Base-by-base conservation (phyloP, 2,888 invertebrate genomes). In the Melinaea menophilus region DNA sequence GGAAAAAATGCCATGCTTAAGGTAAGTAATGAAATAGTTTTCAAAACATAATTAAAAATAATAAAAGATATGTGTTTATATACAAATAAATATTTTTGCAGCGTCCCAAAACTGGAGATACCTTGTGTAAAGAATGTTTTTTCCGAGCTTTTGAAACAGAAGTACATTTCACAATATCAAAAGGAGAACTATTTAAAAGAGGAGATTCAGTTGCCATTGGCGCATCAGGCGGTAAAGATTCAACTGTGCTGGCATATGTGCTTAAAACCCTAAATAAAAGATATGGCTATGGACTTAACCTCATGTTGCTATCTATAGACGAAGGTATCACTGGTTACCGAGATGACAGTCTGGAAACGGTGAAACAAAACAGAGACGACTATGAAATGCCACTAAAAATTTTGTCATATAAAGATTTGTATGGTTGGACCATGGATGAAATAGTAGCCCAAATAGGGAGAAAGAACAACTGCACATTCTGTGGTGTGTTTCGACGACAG, bases 361-460 rank as follows among this genome's bases (percentile, higher is more conserved):
- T 99, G 0, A 97, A 98, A 81, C 94, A 95, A 79, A 99, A 99
- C 81, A 93, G 96, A 63, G 95, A 96, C 74, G 98, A 99, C 82
- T 99, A 99, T 90, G 93, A 94, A 74, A 95, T 99, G 90, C 95
- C 98, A 1, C 88, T 99, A 51, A 98, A 97, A 90, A 97, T 99
- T 67, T 91, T 99, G 5, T 99, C 99, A 0, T 99, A 99, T 79
- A 95, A 98, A 89, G 98, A 99, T 74, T 90, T 99, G 4, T 99
- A 99, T 90, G 99, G 99, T 0, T 99, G 99, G 99, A 99, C 99
- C 3, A 99, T 99, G 98, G 99, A 99, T 90, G 96, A 96, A 76
- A 99, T 99, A 82, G 99, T 99, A 0, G 93, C 92, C 55, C 94
- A 95, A 84, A 95, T 95, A 76, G 92, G 92, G 0, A 93, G 95